Conservation (phyloP, 2,888 invertebrate species). For the Machimus atricapillus region DNA sequence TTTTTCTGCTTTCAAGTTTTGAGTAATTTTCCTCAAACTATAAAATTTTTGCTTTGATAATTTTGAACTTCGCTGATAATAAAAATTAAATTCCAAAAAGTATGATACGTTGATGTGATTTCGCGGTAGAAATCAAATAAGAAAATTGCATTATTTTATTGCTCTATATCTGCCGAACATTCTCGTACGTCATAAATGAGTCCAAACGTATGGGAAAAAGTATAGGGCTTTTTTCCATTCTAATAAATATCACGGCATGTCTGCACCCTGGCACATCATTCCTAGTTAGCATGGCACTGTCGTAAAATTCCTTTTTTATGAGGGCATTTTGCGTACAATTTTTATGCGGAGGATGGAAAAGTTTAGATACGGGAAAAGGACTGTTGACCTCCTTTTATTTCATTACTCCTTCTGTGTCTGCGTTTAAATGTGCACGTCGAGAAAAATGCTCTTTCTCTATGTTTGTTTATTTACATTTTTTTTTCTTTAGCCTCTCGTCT, state of each 20-base stretch:
- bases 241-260: conserved; percentile 14
- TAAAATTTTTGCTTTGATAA: not conserved
- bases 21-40: not conserved
- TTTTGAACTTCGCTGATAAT: not conserved
- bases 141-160: not conserved
- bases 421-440: not conserved
- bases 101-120: not conserved
- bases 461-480: not conserved
- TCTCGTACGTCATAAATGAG: not conserved
- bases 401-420: not conserved
- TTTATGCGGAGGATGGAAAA: not conserved
- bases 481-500: not conserved
- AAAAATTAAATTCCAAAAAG: not conserved
- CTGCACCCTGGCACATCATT: conserved; percentile 22
- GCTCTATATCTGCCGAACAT: not conserved
- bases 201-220: not conserved
- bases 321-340: conserved; percentile 15
- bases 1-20: no score
- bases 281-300: conserved; percentile 10
- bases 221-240: not conserved
- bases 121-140: not conserved
- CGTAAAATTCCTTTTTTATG: conserved; percentile 19
- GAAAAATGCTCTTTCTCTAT: not conserved
- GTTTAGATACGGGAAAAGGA: not conserved
- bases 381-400: conserved; percentile 11